Evolutionary conservation across 2,797 vertebrate species (phyloP), one percentile per base, ranked within the genome.

Genomic region (Poeciliopsis paucimaculata): DNA sequence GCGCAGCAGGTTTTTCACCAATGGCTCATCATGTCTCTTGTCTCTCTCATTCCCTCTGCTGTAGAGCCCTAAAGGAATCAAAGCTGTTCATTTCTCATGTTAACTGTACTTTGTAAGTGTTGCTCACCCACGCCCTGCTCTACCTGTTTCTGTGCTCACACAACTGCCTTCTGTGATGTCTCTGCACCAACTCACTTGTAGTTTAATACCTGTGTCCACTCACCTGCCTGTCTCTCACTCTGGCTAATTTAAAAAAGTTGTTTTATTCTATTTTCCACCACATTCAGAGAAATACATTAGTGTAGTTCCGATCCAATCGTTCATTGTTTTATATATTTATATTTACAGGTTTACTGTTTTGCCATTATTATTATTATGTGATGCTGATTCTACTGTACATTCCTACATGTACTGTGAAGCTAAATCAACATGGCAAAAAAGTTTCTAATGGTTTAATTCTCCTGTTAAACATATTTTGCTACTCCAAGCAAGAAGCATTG

Each of bases 11-110:
- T 16, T 43, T 49, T 18, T 77, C 82, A 72, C 71, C 76, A 64
- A 85, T 91, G 87, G 91, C 90, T 91, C 89, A 90, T 92, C 84
- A 71, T 90, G 83, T 89, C 87, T 92, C 80, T 95, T 91, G 77
- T 86, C 87, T 90, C 26, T 95, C 83, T 90, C 83, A 64, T 90
- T 94, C 96, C 93, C 95, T 95, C 96, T 95, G 95, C 87, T 97
- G 91, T 98, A 98, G 98, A 98, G 97, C 98, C 97, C 96, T 99
- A 98, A 98, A 97, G 96, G 96, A 95, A 90, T 85, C 89, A 97
- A 96, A 92, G 92, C 90, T 93, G 95, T 97, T 96, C 95, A 94
- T 97, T 97, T 96, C 96, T 96, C 96, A 91, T 95, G 96, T 91
- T 92, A 96, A 94, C 94, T 97, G 95, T 97, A 96, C 95, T 97